Conservation (phyloP, 2,888 invertebrate genomes). For the Leptura quadrifasciata region DNA sequence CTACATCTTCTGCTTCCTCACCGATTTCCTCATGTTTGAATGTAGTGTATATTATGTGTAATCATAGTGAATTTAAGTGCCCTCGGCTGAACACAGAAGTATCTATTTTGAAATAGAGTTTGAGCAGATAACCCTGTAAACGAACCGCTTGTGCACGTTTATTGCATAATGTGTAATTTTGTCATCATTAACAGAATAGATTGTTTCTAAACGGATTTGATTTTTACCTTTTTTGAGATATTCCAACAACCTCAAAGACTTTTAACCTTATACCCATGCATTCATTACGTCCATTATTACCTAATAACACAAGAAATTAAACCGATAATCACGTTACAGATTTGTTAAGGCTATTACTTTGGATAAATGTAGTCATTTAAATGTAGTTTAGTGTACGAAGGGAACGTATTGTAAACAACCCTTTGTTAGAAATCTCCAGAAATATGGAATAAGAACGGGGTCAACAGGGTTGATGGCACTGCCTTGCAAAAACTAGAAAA, state of each 20-base stretch:
- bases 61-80: no score
- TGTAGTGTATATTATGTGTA: no score
- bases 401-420: slow-evolving; percentile 14
- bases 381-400: not conserved
- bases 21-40: no score
- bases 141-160: no score
- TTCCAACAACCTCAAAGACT: not conserved
- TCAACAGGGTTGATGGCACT: slow-evolving; percentile 27
- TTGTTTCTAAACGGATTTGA: no score
- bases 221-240: no score
- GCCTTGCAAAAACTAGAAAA: not conserved
- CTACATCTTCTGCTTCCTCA: no score
- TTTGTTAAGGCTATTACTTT: not conserved
- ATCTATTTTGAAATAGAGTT: no score
- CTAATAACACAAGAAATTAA: not conserved
- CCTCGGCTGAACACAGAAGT: no score
- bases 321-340: not conserved
- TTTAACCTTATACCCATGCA: not conserved
- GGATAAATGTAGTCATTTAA: not conserved
- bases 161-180: no score
- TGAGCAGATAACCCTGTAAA: no score
- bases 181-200: no score
- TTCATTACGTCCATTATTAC: not conserved
- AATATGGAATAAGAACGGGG: slow-evolving; percentile 42
- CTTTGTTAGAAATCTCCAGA: not conserved